Base-by-base conservation (phyloP, 2,888 invertebrate species). In the Dascillus cervinus region DNA sequence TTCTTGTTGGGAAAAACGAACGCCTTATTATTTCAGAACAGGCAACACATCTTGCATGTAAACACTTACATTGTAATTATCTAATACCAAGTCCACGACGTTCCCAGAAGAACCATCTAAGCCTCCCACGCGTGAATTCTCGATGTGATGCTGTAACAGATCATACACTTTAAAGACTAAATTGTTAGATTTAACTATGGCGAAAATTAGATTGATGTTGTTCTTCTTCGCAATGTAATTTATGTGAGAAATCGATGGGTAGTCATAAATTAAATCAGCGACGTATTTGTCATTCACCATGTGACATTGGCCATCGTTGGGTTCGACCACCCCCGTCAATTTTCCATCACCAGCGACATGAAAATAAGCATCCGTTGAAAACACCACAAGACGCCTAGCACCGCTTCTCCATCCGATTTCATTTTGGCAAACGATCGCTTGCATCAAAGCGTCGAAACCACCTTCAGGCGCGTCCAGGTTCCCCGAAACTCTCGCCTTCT, bases 391-490 rank as follows among this genome's bases (percentile, higher is more conserved):
- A 60, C 81, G 81, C 8, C 59, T 37, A 4, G 85, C 83, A 29
- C 78, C 70, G 0, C 71, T 60, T 44, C 90, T 67, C 92, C 92
- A 92, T 6, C 82, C 82, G 47, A 89, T 82, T 46, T 73, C 61
- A 8, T 77, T 49, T 42, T 72, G 64, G 50, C 83, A 83, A 3
- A 77, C 79, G 37, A 90, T 79, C 0, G 78, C 82, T 65, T 91
- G 92, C 70, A 91, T 83, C 13, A 92, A 70, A 3, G 87, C 92
- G 58, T 92, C 91, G 26, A 92, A 74, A 1, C 89, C 87, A 4
- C 89, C 88, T 65, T 91, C 90, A 0, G 65, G 65, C 4, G 58
- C 39, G 36, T 62, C 60, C 32, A 79, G 55, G 60, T 77, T 79
- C 2, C 57, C 59, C 1, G 75, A 75, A 13, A 67, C 56, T 3